These are phyloP conservation scores for Philaethria dido DNA, from an alignment of 2,888 invertebrate genomes.

Conservation along the genomic window DNA sequence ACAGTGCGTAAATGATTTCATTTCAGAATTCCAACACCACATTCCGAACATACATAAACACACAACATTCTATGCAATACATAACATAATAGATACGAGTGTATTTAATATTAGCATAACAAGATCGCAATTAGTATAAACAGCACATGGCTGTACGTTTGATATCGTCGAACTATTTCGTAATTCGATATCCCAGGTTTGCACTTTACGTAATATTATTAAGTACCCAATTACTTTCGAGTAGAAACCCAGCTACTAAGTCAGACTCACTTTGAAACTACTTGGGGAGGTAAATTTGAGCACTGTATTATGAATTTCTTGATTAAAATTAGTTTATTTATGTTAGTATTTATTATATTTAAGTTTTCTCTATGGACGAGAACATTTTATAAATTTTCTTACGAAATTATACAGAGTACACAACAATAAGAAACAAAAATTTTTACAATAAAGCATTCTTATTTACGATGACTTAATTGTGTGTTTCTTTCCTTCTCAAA, in stretches of 20 bases:
- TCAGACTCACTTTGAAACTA: constrained; percentile 22
- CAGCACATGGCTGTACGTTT: constrained; percentile 2
- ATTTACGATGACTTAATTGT: background rate
- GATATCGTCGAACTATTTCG: constrained; percentile 20
- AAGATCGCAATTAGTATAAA: constrained; percentile 25
- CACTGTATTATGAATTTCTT: constrained; percentile 12
- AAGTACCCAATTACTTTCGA: constrained; percentile 29
- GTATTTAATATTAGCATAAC: constrained; percentile 23
- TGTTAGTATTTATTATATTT: background rate
- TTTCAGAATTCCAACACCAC: background rate
- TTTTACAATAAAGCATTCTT: background rate
- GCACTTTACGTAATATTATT: constrained; percentile 28
- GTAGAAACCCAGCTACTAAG: constrained; percentile 15
- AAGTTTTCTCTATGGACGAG: background rate
- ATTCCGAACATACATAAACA: background rate
- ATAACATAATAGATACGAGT: constrained; percentile 8
- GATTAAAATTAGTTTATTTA: constrained; percentile 19
- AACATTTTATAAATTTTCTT: background rate
- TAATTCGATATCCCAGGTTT: constrained; percentile 26
- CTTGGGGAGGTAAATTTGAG: constrained; percentile 23
- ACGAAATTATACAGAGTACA: background rate
- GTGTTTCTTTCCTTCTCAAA: constrained; percentile 11
- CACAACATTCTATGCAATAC: constrained; percentile 2
- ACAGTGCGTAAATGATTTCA: background rate
- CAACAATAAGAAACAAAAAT: background rate